Evolutionary conservation across 2,797 vertebrate genomes (phyloP).

Genomic region (Galagoides demidoff): DNA sequence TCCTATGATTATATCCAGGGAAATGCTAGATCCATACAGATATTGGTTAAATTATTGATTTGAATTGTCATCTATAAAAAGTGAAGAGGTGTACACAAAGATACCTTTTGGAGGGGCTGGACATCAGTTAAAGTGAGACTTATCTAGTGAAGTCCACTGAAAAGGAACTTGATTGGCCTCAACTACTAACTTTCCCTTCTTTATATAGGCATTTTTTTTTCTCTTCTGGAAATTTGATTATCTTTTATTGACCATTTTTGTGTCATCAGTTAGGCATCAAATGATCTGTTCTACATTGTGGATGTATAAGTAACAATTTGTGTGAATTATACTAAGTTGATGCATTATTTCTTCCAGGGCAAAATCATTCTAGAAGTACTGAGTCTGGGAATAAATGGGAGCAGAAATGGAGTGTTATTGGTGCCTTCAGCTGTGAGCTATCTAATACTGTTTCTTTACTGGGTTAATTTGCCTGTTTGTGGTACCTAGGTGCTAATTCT

Average conservation of each 20-base stretch:
- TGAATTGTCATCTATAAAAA: not conserved
- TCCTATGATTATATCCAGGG: not conserved
- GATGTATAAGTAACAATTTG: not conserved
- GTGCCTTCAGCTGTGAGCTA: not conserved
- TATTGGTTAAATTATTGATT: slow-evolving; percentile 34
- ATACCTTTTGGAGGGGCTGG: slow-evolving; percentile 3
- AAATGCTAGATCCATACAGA: not conserved
- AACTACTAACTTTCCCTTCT: not conserved
- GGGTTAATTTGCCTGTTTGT: slow-evolving; percentile 2
- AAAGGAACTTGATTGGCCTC: slow-evolving; percentile 32
- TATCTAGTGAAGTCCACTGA: not conserved
- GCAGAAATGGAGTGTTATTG: not conserved
- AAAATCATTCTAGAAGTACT: slow-evolving; percentile 35
- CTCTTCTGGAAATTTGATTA: not conserved
- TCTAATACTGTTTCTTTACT: not conserved
- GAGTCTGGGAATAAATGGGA: not conserved
- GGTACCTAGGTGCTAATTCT: not conserved
- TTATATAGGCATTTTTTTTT: not conserved
- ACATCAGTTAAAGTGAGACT: not conserved
- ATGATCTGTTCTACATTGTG: not conserved
- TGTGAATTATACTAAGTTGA: slow-evolving; percentile 31
- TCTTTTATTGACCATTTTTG: slow-evolving; percentile 30
- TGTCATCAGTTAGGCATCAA: not conserved
- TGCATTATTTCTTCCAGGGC: not conserved
- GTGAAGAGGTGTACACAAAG: not conserved